These are phyloP conservation scores for Apostichopus californicus DNA, from an alignment of 35 echinoderm and acorn worm species.

Conservation along the genomic window DNA sequence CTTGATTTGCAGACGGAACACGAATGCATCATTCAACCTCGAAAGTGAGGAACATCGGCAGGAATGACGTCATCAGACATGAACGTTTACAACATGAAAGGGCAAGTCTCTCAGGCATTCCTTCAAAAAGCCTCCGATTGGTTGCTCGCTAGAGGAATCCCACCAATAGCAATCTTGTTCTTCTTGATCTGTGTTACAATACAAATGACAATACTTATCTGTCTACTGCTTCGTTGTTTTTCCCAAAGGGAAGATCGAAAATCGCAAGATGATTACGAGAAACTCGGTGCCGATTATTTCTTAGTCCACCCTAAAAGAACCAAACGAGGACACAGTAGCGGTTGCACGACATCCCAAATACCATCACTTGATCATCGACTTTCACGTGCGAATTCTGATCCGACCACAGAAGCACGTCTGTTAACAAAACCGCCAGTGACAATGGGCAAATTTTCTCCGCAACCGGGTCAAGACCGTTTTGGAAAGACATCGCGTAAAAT, in stretches of 20 bases:
- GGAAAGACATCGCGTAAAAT: background rate
- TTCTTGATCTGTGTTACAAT: background rate
- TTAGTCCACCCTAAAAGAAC: background rate
- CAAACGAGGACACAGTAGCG: background rate
- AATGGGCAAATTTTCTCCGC: background rate
- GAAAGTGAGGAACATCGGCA: background rate
- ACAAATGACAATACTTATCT: constrained; percentile 12
- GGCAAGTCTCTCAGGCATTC: background rate
- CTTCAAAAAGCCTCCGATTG: constrained; percentile 9
- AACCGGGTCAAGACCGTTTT: background rate
- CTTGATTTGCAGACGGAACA: too few species aligned
- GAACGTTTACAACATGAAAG: background rate
- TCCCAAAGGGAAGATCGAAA: background rate
- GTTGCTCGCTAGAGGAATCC: constrained; percentile 5
- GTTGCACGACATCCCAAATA: background rate
- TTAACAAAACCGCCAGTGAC: constrained; percentile 12
- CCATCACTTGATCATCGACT: background rate
- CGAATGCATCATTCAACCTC: background rate
- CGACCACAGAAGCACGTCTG: background rate
- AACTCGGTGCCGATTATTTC: constrained; percentile 48
- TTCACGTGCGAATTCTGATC: background rate
- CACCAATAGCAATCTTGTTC: constrained; percentile 5
- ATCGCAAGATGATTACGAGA: constrained; percentile 10
- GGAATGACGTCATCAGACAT: background rate
- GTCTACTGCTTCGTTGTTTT: background rate